Evolutionary conservation across 2,888 invertebrate genomes (phyloP).

Genomic region (Orchestes rusci): DNA sequence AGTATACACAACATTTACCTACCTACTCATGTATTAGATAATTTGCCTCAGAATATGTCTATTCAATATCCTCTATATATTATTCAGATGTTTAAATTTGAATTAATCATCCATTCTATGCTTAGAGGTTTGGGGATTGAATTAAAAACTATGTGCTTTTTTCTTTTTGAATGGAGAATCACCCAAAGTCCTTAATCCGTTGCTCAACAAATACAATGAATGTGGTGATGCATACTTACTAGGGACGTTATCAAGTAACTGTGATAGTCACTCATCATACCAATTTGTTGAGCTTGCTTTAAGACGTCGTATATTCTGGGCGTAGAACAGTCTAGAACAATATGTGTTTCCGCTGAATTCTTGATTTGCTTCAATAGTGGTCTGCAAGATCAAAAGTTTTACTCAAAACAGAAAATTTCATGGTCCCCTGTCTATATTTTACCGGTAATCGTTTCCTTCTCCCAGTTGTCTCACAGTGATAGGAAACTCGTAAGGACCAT

Average conservation of each 20-base stretch:
- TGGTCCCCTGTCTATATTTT: constrained; percentile 8
- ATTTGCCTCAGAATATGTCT: too few relatives aligned
- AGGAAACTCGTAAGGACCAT: constrained; percentile 76
- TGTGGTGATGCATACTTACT: constrained; percentile 54
- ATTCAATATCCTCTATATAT: too few relatives aligned
- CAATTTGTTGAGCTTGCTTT: constrained; percentile 91
- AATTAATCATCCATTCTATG: too few relatives aligned
- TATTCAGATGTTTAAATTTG: too few relatives aligned
- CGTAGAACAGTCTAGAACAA: constrained; percentile 83
- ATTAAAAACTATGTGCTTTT: too few relatives aligned
- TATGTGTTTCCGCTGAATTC: constrained; percentile 85
- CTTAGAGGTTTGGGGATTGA: too few relatives aligned
- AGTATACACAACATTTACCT: too few relatives aligned
- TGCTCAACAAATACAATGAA: too few relatives aligned
- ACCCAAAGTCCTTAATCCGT: too few relatives aligned
- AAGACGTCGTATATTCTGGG: constrained; percentile 79
- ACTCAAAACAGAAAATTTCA: too few relatives aligned
- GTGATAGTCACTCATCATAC: constrained; percentile 95
- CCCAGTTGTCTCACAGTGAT: constrained; percentile 79
- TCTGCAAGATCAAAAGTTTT: constrained; percentile 45
- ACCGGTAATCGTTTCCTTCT: constrained; percentile 82
- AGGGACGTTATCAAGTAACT: constrained; percentile 89
- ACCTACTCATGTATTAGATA: too few relatives aligned
- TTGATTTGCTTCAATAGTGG: constrained; percentile 86
- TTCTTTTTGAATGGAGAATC: too few relatives aligned